Conservation (phyloP, 2,113 vertebrate species). For the Hemibagrus wyckioides region DNA sequence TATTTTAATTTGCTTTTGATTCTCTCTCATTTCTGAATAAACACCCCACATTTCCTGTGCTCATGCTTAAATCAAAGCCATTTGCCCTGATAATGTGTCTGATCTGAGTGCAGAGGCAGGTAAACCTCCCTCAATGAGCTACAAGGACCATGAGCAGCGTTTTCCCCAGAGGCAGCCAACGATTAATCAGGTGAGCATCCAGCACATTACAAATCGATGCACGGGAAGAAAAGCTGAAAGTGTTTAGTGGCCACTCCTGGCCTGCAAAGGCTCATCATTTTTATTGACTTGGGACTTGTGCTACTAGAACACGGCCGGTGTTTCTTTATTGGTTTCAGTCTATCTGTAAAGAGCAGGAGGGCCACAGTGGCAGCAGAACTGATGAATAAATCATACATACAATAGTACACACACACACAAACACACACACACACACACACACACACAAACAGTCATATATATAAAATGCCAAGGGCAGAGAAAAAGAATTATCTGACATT, state of each 20-base stretch:
- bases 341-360: slow-evolving; percentile 55
- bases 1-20: slow-evolving; percentile 37
- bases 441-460: background rate
- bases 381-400: slow-evolving; percentile 61
- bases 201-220: slow-evolving; percentile 54
- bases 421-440: background rate
- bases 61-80: slow-evolving; percentile 33
- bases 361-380: slow-evolving; percentile 42
- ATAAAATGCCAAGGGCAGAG: slow-evolving; percentile 28
- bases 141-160: slow-evolving; percentile 28
- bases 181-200: slow-evolving; percentile 53
- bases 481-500: slow-evolving; percentile 29
- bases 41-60: background rate
- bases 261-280: slow-evolving; percentile 57
- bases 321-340: slow-evolving; percentile 60
- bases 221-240: slow-evolving; percentile 41
- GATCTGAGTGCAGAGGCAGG: slow-evolving; percentile 26
- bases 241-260: slow-evolving; percentile 54
- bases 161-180: slow-evolving; percentile 21
- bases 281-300: slow-evolving; percentile 57
- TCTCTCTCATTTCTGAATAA: slow-evolving; percentile 30
- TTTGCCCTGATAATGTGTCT: slow-evolving; percentile 41
- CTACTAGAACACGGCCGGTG: slow-evolving; percentile 36
- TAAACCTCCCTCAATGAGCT: slow-evolving; percentile 15
- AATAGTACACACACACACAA: background rate